Base-by-base conservation (phyloP, 2,888 invertebrate genomes). In the Ophion costatus region DNA sequence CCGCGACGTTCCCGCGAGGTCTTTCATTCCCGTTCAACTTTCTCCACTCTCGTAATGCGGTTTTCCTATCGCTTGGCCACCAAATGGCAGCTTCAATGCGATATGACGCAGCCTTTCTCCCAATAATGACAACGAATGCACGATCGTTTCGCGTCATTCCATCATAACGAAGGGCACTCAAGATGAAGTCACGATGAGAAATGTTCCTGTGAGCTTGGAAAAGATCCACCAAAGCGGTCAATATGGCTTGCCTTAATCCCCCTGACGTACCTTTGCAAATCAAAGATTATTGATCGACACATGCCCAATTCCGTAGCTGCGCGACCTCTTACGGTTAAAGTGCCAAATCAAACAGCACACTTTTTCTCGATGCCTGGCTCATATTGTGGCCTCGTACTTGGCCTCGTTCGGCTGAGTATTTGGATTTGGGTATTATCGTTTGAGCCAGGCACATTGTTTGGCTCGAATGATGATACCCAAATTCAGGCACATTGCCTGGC, bases 41-140 rank as follows among this genome's bases (percentile, higher is more conserved):
- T 75, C 75, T 75, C 75, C 75, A 20, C 64, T 64, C 51, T 75
- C 75, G n/a, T 59, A 59, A 59, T 59, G n/a, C n/a, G 17, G 2
- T 10, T 59, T 20, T n/a, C 57, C 57, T n/a, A 59, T 59, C 57
- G 57, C 29, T 29, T 29, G 29, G 74, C 63, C 63, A 20, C 45
- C 20, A 63, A 63, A 24, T 11, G 29, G 63, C 17, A 45, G 45
- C 45, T 63, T 14, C 24, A n/a, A 38, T 38, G 7, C 45, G 10
- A 14, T 14, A 38, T 66, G n/a, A 66, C 14, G 14, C 45, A 63
- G 20, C 63, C 51, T 74, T 74, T 74, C 63, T 74, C 45, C 74
- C 29, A 38, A n/a, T 61, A 63, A 29, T 45, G n/a, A 17, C 63
- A n/a, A 42, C 22, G 45, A 29, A 74, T 74, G 3, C 14, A 45